A percentile compares a stretch with the other conserved stretches of the same genome.
Conservation (phyloP, 2,113 vertebrate genomes). For the Rallus limicola region DNA sequence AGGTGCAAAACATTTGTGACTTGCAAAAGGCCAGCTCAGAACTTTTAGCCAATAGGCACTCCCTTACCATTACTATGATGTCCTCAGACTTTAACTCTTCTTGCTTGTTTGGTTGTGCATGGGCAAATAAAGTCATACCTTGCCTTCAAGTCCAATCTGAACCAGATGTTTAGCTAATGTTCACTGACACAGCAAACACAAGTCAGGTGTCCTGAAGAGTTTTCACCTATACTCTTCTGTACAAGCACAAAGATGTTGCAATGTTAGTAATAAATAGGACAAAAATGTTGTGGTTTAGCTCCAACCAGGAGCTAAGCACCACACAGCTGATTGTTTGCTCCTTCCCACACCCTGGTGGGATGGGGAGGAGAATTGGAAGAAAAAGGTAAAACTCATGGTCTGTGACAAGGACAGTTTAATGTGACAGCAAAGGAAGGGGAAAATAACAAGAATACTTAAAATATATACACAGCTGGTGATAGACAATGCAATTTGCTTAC, state of each 20-base stretch:
- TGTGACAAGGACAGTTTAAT: too few relatives aligned
- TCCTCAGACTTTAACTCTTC: slow-evolving; percentile 26
- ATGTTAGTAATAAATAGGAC: background rate
- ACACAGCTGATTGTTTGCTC: too few relatives aligned
- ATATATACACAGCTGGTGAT: too few relatives aligned
- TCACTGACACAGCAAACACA: background rate
- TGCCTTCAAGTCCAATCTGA: background rate
- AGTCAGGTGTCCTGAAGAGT: background rate
- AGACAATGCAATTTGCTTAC: too few relatives aligned
- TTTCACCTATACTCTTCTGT: background rate
- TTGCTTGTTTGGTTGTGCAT: background rate
- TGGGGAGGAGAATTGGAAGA: too few relatives aligned
- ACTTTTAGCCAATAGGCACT: background rate
- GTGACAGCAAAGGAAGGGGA: too few relatives aligned
- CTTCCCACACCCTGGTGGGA: too few relatives aligned
- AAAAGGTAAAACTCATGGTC: too few relatives aligned
- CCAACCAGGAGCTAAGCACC: too few relatives aligned
- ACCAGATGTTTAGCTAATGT: background rate
- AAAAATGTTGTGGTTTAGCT: background rate
- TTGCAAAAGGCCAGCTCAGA: slow-evolving; percentile 7
- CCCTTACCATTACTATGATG: background rate
- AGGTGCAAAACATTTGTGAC: slow-evolving; percentile 57
- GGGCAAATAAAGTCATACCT: background rate
- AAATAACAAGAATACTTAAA: too few relatives aligned
- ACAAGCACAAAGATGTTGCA: background rate